phyloP scores from a whole-genome alignment of 2,113 vertebrate genomes.

The Mesitornis unicolor region DNA sequence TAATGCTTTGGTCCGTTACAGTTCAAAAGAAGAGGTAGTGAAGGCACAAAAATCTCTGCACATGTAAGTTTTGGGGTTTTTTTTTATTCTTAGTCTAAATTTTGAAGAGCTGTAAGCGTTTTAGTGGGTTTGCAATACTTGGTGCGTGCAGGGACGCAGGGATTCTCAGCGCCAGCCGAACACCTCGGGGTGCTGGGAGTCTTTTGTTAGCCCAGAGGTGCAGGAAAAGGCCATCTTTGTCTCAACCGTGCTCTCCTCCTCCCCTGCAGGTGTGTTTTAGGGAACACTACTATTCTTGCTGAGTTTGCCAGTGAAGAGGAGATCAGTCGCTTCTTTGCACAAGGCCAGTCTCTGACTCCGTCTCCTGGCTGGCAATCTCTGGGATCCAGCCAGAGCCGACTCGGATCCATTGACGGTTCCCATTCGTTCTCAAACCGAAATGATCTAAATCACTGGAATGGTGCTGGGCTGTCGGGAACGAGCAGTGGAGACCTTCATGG shows the following conservation, averaged over 20 bases:
- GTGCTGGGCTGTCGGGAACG: slow-evolving; percentile 85
- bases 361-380: slow-evolving; percentile 94
- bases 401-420: slow-evolving; percentile 86
- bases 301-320: slow-evolving; percentile 99
- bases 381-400: slow-evolving; percentile 90
- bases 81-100: fast-evolving
- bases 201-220: not conserved
- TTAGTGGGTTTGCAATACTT: fast-evolving
- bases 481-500: slow-evolving; percentile 89
- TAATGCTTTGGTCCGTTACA: slow-evolving; percentile 97
- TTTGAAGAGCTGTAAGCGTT: not conserved
- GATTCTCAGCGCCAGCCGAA: not conserved
- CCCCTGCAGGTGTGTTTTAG: slow-evolving; percentile 93
- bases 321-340: slow-evolving; percentile 99
- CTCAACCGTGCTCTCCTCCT: not conserved
- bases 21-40: slow-evolving; percentile 97
- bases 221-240: not conserved
- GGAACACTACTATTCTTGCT: slow-evolving; percentile 99
- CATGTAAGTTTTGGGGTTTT: slow-evolving; percentile 84
- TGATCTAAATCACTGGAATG: slow-evolving; percentile 95
- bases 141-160: not conserved
- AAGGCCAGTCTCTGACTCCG: slow-evolving; percentile 97
- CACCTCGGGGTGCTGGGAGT: fast-evolving
- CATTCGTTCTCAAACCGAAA: slow-evolving; percentile 91
- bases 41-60: slow-evolving; percentile 99